Conservation (phyloP, 1,140 invertebrate genomes). For the Holcopasites calliopsidis region DNA sequence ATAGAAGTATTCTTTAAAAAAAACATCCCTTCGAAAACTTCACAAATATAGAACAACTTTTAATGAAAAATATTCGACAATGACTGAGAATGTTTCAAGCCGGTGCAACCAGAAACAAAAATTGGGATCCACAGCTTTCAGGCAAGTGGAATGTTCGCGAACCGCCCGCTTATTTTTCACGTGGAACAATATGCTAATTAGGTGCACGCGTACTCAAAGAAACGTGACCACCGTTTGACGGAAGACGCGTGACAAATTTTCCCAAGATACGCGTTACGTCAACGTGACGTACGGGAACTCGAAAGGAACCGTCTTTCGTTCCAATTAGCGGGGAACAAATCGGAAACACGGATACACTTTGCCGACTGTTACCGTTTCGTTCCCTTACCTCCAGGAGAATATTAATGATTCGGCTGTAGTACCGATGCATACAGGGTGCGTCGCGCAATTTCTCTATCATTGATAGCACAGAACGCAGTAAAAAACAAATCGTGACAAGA, state of each 20-base stretch:
- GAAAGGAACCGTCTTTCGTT: constrained; percentile 8
- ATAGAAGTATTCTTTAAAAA: neutral
- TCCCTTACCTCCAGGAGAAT: constrained; percentile 13
- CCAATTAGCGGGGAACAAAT: constrained; percentile 12
- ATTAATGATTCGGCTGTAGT: constrained; percentile 22
- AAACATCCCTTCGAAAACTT: neutral
- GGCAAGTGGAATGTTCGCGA: neutral
- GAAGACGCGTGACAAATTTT: constrained; percentile 20
- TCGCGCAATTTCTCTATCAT: neutral
- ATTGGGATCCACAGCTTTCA: neutral
- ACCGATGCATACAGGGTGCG: neutral
- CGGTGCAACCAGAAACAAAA: too few relatives aligned
- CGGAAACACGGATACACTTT: constrained; percentile 4
- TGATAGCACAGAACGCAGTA: neutral
- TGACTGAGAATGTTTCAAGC: too few relatives aligned
- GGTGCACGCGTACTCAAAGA: neutral
- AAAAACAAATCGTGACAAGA: neutral
- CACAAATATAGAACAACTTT: too few relatives aligned
- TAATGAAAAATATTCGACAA: too few relatives aligned
- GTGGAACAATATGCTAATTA: constrained; percentile 10
- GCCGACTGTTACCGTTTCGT: constrained; percentile 9
- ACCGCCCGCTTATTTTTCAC: neutral
- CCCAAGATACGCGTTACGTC: neutral
- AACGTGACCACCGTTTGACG: neutral
- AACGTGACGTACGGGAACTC: neutral